Conservation (phyloP, 2,797 vertebrate species). For the Ceryle rudis region DNA sequence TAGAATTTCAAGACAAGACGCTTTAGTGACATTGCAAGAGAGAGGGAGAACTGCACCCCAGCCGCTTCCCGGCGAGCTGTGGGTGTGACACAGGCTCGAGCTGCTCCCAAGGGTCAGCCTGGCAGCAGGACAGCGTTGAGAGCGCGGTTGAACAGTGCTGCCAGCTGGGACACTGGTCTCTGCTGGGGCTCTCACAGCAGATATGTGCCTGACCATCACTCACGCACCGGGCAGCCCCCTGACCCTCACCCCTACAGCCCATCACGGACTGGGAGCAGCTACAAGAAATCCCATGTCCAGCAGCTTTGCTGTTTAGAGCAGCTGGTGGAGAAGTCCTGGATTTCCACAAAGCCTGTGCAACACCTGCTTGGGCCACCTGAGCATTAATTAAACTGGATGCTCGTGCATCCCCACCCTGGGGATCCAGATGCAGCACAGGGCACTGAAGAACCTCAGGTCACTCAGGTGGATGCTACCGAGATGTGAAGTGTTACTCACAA, state of each 20-base stretch:
- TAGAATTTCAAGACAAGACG: slow-evolving; percentile 50
- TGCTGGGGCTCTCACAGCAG: neutral
- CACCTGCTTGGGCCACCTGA: neutral
- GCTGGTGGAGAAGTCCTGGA: neutral
- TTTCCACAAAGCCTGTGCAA: neutral
- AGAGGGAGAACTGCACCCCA: neutral
- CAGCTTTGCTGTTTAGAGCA: neutral
- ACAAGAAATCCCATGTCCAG: neutral
- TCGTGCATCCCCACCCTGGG: neutral
- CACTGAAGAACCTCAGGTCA: neutral
- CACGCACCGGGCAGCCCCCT: neutral
- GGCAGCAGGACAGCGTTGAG: neutral
- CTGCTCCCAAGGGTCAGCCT: fast-evolving
- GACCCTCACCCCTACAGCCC: neutral
- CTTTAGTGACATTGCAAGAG: neutral
- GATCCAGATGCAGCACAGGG: fast-evolving
- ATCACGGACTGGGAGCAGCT: neutral
- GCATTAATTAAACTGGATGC: neutral
- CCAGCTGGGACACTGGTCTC: no score
- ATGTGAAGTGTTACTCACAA: fast-evolving
- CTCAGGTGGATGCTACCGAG: neutral
- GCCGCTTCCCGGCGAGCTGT: fast-evolving
- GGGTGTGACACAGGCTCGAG: fast-evolving
- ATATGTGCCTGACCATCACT: fast-evolving
- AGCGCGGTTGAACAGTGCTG: neutral